These are phyloP conservation scores for Pyxicephalus adspersus DNA, from an alignment of 2,113 vertebrate genomes.

Conservation along the genomic window DNA sequence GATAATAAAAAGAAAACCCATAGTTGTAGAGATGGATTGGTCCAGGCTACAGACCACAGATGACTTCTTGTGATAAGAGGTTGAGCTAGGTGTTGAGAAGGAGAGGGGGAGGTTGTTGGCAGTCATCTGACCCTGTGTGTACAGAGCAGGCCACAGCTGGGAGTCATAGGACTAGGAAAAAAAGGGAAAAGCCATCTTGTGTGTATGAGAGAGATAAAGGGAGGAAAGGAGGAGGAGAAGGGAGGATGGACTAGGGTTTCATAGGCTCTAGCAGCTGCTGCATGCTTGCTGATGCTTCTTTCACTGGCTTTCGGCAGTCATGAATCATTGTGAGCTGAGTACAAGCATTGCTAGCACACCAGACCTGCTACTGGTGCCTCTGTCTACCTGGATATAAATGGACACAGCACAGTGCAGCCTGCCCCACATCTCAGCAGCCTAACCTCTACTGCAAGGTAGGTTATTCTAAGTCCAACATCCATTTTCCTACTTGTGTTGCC, in stretches of 20 bases:
- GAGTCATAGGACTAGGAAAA: conserved; percentile 44
- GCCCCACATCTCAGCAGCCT: conserved; percentile 55
- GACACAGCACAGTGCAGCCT: conserved; percentile 70
- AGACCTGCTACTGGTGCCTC: conserved; percentile 57
- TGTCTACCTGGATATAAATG: conserved; percentile 64
- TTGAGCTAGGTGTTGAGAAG: neutral
- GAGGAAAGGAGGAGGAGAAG: conserved; percentile 53
- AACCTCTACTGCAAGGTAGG: conserved; percentile 67
- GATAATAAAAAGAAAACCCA: conserved; percentile 55
- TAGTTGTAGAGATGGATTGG: conserved; percentile 72
- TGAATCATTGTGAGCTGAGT: conserved; percentile 76
- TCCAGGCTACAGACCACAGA: conserved; percentile 58
- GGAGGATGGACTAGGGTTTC: conserved; percentile 61
- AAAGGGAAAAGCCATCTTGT: conserved; percentile 71
- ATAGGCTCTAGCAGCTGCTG: conserved; percentile 69
- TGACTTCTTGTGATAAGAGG: conserved; percentile 27
- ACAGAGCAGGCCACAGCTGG: conserved; percentile 48
- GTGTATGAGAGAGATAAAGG: conserved; percentile 50
- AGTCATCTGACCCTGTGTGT: neutral
- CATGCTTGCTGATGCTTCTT: conserved; percentile 74
- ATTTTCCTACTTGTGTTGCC: conserved; percentile 13
- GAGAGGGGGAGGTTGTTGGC: neutral
- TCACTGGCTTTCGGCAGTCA: conserved; percentile 74
- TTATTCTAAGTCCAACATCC: conserved; percentile 21
- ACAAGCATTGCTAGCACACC: conserved; percentile 59